phyloP scores from a whole-genome alignment of 2,113 vertebrate species.

The Gadus macrocephalus region DNA sequence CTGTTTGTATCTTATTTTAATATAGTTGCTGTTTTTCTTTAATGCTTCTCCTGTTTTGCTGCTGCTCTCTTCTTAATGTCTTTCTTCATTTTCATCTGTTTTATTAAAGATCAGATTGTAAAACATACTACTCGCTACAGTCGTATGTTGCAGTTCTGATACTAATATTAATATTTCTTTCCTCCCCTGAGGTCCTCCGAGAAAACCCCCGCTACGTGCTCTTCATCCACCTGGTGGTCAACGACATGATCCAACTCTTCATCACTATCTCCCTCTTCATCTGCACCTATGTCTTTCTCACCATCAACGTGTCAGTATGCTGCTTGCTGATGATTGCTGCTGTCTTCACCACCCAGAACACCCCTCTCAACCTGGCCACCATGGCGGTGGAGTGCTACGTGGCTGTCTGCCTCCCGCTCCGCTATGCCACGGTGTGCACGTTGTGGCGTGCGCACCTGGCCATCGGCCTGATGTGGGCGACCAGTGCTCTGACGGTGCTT shows the following conservation, averaged over 20 bases:
- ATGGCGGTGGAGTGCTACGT: slow-evolving; percentile 71
- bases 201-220: slow-evolving; percentile 61
- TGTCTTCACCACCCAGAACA: slow-evolving; percentile 52
- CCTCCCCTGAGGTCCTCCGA: slow-evolving; percentile 46
- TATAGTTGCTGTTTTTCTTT: no score
- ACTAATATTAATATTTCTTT: neutral
- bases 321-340: slow-evolving; percentile 18
- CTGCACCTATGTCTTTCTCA: slow-evolving; percentile 38
- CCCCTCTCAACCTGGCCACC: slow-evolving; percentile 66
- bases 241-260: slow-evolving; percentile 62
- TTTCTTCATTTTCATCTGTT: no score
- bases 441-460: slow-evolving; percentile 42
- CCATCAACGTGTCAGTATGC: slow-evolving; percentile 13
- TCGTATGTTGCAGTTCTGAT: no score
- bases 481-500: slow-evolving; percentile 41
- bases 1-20: no score
- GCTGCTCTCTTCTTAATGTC: no score
- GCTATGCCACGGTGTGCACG: slow-evolving; percentile 60
- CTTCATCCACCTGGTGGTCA: slow-evolving; percentile 61
- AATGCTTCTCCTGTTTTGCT: no score
- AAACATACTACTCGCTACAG: no score
- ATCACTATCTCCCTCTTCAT: slow-evolving; percentile 43
- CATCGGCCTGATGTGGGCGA: slow-evolving; percentile 54
- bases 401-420: slow-evolving; percentile 65
- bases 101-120: no score